These are phyloP conservation scores for Planiliza haematocheilus DNA, from an alignment of 2,113 vertebrate genomes.

Conservation along the genomic window DNA sequence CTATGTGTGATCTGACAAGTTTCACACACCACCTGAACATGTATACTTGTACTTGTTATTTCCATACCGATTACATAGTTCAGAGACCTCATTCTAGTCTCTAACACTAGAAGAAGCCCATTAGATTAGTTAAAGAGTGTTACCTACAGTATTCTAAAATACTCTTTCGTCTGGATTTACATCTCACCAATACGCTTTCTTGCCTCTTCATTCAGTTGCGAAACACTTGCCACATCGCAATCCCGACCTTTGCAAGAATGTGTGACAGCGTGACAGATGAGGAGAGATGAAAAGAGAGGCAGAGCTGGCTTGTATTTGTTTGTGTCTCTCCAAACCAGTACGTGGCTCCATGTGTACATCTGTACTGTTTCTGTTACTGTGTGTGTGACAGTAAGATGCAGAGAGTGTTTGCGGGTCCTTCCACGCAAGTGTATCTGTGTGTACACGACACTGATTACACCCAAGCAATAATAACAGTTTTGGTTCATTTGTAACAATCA, in stretches of 20 bases:
- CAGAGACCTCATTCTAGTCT: too few species aligned
- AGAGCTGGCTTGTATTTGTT: constrained; percentile 59
- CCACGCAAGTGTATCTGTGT: constrained; percentile 23
- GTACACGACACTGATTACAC: constrained; percentile 50
- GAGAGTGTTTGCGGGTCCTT: constrained; percentile 40
- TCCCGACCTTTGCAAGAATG: not conserved
- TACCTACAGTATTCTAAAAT: too few species aligned
- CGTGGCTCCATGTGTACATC: constrained; percentile 30
- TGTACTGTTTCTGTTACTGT: constrained; percentile 31
- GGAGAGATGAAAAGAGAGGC: constrained; percentile 19
- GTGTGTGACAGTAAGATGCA: constrained; percentile 31
- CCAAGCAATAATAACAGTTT: constrained; percentile 65
- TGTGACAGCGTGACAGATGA: constrained; percentile 49
- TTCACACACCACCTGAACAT: too few species aligned
- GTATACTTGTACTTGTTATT: too few species aligned
- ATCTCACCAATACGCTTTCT: not conserved
- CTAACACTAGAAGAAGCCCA: too few species aligned
- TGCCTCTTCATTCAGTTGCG: not conserved
- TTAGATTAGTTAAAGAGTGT: too few species aligned
- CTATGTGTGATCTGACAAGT: too few species aligned
- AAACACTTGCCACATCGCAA: constrained; percentile 15
- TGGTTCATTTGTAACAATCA: constrained; percentile 83
- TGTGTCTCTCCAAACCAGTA: constrained; percentile 15
- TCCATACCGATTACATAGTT: too few species aligned
- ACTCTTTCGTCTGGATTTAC: too few species aligned